A percentile compares a stretch with the other conserved stretches of the same genome.
Conservation (phyloP, 2,888 invertebrate genomes). For the Caenorhabditis japonica region DNA sequence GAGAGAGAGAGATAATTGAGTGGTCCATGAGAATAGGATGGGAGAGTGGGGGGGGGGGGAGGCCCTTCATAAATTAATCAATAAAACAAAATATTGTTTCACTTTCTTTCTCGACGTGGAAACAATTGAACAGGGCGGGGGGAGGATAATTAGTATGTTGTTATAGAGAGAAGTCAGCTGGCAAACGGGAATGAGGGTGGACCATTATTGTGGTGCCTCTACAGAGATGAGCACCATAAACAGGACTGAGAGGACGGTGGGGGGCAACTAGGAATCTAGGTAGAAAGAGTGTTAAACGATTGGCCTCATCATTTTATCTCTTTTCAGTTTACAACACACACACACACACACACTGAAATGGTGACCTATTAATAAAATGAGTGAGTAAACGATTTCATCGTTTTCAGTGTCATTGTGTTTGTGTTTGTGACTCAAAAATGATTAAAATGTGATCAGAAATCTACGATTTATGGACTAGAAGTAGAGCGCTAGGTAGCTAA, state of each 20-base stretch:
- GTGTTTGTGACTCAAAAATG: too few species aligned
- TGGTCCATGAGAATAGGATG: too few species aligned
- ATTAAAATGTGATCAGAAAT: too few species aligned
- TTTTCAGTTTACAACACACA: neutral
- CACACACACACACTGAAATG: neutral
- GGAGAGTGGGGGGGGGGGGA: too few species aligned
- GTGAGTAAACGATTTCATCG: neutral
- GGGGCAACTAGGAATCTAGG: too few species aligned
- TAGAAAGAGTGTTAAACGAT: too few species aligned
- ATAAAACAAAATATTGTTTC: slow-evolving; percentile 53
- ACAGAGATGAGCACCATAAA: too few species aligned
- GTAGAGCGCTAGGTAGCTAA: too few species aligned
- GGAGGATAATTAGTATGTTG: slow-evolving; percentile 24
- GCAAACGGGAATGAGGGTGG: neutral
- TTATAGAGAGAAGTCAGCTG: slow-evolving; percentile 26
- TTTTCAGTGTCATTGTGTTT: too few species aligned
- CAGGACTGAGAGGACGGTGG: too few species aligned
- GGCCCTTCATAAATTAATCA: slow-evolving; percentile 50
- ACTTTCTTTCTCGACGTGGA: slow-evolving; percentile 5
- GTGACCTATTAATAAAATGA: slow-evolving; percentile 35
- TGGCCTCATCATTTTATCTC: too few species aligned
- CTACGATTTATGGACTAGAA: too few species aligned
- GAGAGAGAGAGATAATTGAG: slow-evolving; percentile 52
- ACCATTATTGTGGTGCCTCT: slow-evolving; percentile 8
- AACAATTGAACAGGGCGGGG: slow-evolving; percentile 29